These are phyloP conservation scores for Athripsodes cinereus DNA, from an alignment of 2,888 invertebrate species.

Conservation along the genomic window DNA sequence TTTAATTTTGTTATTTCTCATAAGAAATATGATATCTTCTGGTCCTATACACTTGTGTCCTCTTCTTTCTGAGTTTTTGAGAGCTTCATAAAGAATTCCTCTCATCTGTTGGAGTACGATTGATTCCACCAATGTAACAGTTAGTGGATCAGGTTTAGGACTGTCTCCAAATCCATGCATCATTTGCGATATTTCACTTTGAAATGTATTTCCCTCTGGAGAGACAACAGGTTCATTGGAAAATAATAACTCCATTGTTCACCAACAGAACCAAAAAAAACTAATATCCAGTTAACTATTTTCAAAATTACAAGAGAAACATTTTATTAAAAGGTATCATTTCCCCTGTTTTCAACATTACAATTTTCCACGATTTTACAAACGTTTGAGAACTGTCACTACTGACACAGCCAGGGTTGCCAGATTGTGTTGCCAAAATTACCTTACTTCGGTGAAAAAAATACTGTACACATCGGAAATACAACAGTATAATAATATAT, in stretches of 20 bases:
- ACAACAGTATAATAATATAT: too few relatives aligned
- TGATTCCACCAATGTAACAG: constrained; percentile 78
- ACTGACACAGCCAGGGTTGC: too few relatives aligned
- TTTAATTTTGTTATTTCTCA: constrained; percentile 75
- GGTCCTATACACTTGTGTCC: constrained; percentile 40
- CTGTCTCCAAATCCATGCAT: constrained; percentile 94
- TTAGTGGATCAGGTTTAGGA: constrained; percentile 71
- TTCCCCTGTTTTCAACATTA: too few relatives aligned
- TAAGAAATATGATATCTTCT: constrained; percentile 73
- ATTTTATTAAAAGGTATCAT: too few relatives aligned
- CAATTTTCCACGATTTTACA: too few relatives aligned
- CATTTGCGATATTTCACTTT: constrained; percentile 74
- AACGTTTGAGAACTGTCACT: too few relatives aligned
- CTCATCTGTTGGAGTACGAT: constrained; percentile 77
- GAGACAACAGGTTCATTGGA: constrained; percentile 11
- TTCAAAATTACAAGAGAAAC: too few relatives aligned
- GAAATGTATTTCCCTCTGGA: constrained; percentile 38
- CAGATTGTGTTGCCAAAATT: too few relatives aligned
- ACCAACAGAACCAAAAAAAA: too few relatives aligned
- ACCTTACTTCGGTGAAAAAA: too few relatives aligned
- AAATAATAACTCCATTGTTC: constrained; percentile 17
- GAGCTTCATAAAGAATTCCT: constrained; percentile 69
- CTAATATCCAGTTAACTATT: too few relatives aligned
- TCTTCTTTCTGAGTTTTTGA: constrained; percentile 59
- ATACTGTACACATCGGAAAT: too few relatives aligned